These are phyloP conservation scores for Ophion ellenae DNA, from an alignment of 2,888 invertebrate species.

Conservation along the genomic window DNA sequence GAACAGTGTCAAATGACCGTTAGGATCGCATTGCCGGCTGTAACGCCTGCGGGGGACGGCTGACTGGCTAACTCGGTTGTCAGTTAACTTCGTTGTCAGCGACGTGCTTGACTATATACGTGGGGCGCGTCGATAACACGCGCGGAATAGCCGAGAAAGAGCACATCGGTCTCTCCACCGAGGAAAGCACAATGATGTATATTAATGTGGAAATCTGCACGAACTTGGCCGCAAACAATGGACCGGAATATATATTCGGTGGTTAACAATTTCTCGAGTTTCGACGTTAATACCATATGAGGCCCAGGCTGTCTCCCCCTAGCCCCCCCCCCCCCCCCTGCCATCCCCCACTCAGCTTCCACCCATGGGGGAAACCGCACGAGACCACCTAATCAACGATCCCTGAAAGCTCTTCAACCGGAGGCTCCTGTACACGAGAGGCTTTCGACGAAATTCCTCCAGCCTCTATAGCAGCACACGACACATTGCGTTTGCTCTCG, in stretches of 20 bases:
- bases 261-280: slow-evolving; percentile 58
- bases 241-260: slow-evolving; percentile 35
- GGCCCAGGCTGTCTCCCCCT: slow-evolving; percentile 1
- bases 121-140: slow-evolving; percentile 25
- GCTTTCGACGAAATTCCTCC: slow-evolving; percentile 46
- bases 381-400: slow-evolving; percentile 62
- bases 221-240: slow-evolving; percentile 55
- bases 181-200: slow-evolving; percentile 51
- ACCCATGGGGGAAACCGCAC: slow-evolving; percentile 46
- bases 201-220: slow-evolving; percentile 53
- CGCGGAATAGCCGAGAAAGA: slow-evolving; percentile 5
- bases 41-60: neutral
- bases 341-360: slow-evolving; percentile 33
- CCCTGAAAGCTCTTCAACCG: slow-evolving; percentile 48
- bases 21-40: slow-evolving; percentile 2
- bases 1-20: neutral
- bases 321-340: neutral
- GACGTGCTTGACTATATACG: neutral
- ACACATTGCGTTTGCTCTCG: slow-evolving; percentile 58
- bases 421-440: slow-evolving; percentile 34
- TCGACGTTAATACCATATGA: slow-evolving; percentile 50
- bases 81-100: slow-evolving; percentile 27
- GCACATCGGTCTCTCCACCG: slow-evolving; percentile 5
- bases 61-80: slow-evolving; percentile 10
- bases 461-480: slow-evolving; percentile 34